Conservation (phyloP, 2,113 vertebrate genomes). For the Neotoma lepida region DNA sequence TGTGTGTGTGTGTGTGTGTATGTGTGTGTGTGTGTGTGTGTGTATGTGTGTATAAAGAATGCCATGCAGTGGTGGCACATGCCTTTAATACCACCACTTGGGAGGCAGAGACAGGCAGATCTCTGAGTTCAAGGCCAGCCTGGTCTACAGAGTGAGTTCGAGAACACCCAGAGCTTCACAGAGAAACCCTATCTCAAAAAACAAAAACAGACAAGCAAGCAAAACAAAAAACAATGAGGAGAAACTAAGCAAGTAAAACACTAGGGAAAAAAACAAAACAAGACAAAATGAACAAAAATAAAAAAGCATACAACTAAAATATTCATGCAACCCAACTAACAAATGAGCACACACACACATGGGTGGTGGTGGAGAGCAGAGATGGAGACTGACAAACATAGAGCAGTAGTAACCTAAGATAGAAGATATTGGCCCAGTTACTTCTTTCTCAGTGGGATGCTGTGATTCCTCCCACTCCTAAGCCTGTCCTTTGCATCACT, state of each 20-base stretch:
- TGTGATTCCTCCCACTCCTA: neutral
- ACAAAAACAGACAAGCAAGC: neutral
- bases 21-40: no score
- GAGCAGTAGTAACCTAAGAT: neutral
- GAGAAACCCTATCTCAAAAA: neutral
- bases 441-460: neutral
- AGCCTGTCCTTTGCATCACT: neutral
- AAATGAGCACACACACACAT: neutral
- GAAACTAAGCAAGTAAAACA: neutral
- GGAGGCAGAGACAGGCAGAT: neutral
- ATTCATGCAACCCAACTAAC: neutral
- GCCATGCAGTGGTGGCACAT: no score
- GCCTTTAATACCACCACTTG: neutral
- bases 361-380: no score
- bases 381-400: neutral
- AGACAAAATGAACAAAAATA: neutral
- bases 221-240: neutral
- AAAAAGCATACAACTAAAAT: neutral
- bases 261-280: neutral
- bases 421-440: neutral
- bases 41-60: no score
- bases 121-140: neutral
- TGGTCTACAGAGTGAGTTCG: neutral
- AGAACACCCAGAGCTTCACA: neutral
- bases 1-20: no score